Percentiles rank a stretch among this genome's conserved stretches.
These are phyloP conservation scores for Lophius americanus DNA, from an alignment of 2,797 vertebrate genomes.

Conservation along the genomic window DNA sequence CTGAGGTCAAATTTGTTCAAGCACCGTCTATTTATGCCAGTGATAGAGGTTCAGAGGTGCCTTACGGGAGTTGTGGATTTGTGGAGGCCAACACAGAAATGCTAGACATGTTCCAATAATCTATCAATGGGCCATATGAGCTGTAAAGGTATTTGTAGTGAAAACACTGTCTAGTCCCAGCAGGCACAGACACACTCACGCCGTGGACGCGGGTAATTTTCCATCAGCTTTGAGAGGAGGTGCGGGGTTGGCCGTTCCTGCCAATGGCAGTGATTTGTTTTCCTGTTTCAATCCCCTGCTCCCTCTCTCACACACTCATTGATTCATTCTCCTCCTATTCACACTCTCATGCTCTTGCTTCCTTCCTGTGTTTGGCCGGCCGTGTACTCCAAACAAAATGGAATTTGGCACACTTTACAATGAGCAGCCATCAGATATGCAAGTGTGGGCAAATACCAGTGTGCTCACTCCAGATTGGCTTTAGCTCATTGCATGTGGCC, in stretches of 20 bases:
- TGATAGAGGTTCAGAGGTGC: constrained; percentile 12
- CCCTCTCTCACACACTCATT: constrained; percentile 39
- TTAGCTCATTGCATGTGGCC: not conserved
- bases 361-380: constrained; percentile 50
- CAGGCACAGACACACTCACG: constrained; percentile 46
- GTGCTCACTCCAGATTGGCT: constrained; percentile 18
- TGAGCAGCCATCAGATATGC: constrained; percentile 32
- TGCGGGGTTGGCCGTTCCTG: constrained; percentile 48
- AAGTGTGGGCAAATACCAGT: constrained; percentile 22
- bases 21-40: constrained; percentile 14
- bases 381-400: constrained; percentile 61
- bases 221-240: constrained; percentile 65
- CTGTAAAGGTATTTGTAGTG: constrained; percentile 71
- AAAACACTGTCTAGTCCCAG: constrained; percentile 77
- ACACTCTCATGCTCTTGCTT: constrained; percentile 34
- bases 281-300: constrained; percentile 35
- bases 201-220: constrained; percentile 74
- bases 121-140: constrained; percentile 67
- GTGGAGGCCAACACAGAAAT: constrained; percentile 51
- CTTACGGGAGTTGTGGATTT: constrained; percentile 18
- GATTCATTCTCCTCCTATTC: constrained; percentile 47
- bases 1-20: not conserved
- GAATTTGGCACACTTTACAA: constrained; percentile 55
- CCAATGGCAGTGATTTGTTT: constrained; percentile 55
- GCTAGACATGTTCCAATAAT: constrained; percentile 68